phyloP scores from a whole-genome alignment of 2,797 vertebrate genomes.

The Mareca strepera region DNA sequence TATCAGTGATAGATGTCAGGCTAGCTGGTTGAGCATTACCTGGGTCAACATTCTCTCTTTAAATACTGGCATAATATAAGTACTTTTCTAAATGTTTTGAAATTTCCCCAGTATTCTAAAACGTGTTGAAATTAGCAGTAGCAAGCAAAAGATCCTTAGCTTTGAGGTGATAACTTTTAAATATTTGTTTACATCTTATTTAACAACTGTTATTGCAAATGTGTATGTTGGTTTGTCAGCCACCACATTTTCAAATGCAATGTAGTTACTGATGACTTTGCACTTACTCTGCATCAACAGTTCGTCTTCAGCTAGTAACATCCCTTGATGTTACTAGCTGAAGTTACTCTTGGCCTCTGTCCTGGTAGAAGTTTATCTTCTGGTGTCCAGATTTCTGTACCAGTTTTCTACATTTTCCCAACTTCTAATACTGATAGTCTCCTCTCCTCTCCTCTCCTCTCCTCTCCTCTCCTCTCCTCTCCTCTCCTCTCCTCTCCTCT shows the following conservation, averaged over 20 bases:
- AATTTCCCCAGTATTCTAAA: neutral
- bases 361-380: neutral
- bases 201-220: neutral
- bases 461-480: too few species aligned
- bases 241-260: neutral
- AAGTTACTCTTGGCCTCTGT: neutral
- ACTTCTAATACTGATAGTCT: neutral
- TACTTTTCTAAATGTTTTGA: neutral
- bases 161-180: neutral
- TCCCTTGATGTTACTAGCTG: neutral
- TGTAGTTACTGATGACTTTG: neutral
- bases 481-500: too few species aligned
- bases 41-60: neutral
- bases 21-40: neutral
- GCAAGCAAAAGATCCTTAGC: neutral
- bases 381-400: neutral
- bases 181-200: neutral
- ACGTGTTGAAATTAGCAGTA: neutral
- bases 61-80: neutral
- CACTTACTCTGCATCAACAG: neutral
- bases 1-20: neutral
- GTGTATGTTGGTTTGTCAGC: neutral
- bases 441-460: too few species aligned
- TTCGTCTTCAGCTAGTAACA: neutral
- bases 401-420: neutral